phyloP scores from a whole-genome alignment of 2,797 vertebrate genomes.

The Somateria mollissima region DNA sequence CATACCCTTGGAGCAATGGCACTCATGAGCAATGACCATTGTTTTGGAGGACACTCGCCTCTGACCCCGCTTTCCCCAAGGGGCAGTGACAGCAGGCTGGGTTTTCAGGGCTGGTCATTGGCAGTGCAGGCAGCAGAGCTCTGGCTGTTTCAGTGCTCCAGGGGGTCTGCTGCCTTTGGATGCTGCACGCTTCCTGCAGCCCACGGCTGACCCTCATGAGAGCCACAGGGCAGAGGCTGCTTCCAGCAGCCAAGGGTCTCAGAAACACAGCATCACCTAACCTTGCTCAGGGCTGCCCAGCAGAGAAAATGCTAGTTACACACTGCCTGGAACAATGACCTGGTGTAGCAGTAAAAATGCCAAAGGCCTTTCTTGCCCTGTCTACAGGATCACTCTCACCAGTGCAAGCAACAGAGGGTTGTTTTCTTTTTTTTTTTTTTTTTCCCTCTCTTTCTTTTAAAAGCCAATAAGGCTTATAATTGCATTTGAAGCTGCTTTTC shows the following conservation, averaged over 20 bases:
- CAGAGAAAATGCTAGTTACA: accelerated
- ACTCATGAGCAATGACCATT: background rate
- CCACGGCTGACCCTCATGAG: accelerated
- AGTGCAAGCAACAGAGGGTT: background rate
- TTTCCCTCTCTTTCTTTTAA: background rate
- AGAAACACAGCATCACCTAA: background rate
- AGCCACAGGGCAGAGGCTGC: background rate
- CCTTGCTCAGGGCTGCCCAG: background rate
- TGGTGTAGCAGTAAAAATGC: accelerated
- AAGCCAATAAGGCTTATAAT: conserved; percentile 23
- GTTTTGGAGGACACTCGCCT: background rate
- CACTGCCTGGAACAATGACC: background rate
- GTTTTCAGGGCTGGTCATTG: background rate
- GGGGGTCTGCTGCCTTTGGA: background rate
- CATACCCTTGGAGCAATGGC: background rate
- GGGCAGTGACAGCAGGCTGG: background rate
- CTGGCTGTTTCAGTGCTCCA: accelerated
- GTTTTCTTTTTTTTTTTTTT: too few relatives aligned
- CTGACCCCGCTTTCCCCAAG: background rate
- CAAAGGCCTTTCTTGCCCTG: background rate
- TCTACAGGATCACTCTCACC: background rate
- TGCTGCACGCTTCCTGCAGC: background rate
- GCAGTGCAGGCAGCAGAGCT: background rate
- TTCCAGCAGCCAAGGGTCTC: background rate
- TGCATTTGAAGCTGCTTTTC: conserved; percentile 47